Evolutionary conservation across 2,888 invertebrate species (phyloP).

Genomic region (Stratiomys singularior): DNA sequence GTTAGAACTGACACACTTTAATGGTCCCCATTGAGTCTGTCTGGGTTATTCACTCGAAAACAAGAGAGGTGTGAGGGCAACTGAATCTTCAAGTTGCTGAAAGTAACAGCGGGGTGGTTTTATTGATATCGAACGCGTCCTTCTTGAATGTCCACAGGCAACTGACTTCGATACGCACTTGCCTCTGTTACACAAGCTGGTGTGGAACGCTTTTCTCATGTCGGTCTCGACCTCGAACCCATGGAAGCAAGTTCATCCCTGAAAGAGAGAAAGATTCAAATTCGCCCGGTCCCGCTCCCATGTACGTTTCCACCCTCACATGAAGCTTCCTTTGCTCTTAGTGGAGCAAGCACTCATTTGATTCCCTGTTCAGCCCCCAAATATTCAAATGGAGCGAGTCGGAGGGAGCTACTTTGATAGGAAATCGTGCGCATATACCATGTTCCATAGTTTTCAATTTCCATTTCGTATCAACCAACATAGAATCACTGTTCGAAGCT

Average conservation of each 20-base stretch:
- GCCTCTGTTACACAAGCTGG: constrained; percentile 45
- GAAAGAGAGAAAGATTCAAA: constrained; percentile 33
- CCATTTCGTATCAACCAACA: neutral
- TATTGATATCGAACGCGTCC: constrained; percentile 24
- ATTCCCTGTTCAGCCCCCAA: constrained; percentile 16
- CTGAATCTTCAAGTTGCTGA: neutral
- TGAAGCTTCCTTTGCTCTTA: neutral
- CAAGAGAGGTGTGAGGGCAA: too few relatives aligned
- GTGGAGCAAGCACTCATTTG: constrained; percentile 11
- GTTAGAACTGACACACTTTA: neutral
- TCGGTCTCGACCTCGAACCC: constrained; percentile 36
- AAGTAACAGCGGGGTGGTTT: constrained; percentile 1
- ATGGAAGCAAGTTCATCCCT: constrained; percentile 37
- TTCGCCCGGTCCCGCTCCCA: neutral
- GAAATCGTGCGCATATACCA: constrained; percentile 35
- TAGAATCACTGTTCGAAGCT: neutral
- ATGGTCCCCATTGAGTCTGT: neutral
- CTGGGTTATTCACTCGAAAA: too few relatives aligned
- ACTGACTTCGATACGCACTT: constrained; percentile 51
- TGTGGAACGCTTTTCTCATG: constrained; percentile 16
- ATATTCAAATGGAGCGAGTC: neutral
- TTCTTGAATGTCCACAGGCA: constrained; percentile 44
- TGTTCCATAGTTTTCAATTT: constrained; percentile 24
- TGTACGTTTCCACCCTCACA: neutral
- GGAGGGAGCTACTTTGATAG: neutral